Conservation (phyloP, 2,113 vertebrate genomes). For the Nansenia antarctica region DNA sequence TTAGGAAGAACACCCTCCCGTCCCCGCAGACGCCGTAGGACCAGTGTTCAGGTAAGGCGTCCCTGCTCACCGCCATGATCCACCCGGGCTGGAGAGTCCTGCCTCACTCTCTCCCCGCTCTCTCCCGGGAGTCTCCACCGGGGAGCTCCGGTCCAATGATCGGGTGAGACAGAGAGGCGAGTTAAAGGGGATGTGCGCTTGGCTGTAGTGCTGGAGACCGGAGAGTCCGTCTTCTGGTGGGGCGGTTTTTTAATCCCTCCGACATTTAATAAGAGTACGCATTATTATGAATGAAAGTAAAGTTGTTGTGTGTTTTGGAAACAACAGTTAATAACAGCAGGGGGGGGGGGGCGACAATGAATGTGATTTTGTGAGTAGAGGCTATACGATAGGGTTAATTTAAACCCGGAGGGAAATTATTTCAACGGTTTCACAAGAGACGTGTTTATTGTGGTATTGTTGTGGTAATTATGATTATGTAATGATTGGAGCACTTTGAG, state of each 20-base stretch:
- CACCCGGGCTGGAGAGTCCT: slow-evolving; percentile 60
- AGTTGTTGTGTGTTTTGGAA: background rate
- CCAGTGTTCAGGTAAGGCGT: slow-evolving; percentile 87
- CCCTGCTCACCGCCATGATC: slow-evolving; percentile 90
- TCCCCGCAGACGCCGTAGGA: slow-evolving; percentile 88
- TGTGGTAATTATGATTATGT: too few relatives aligned
- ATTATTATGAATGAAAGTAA: too few relatives aligned
- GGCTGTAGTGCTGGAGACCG: too few relatives aligned
- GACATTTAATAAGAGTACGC: slow-evolving; percentile 32
- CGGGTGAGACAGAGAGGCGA: slow-evolving; percentile 33
- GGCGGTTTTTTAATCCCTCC: slow-evolving; percentile 6
- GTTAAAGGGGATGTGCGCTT: slow-evolving; percentile 44
- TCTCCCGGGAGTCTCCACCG: slow-evolving; percentile 58
- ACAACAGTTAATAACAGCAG: background rate
- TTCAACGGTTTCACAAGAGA: slow-evolving; percentile 10
- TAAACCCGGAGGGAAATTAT: background rate
- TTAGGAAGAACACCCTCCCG: slow-evolving; percentile 91
- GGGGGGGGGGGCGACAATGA: too few relatives aligned
- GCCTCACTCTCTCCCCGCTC: slow-evolving; percentile 48
- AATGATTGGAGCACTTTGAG: too few relatives aligned
- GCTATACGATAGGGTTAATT: too few relatives aligned
- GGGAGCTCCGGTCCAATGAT: slow-evolving; percentile 48
- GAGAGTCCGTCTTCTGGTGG: background rate
- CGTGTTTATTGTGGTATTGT: slow-evolving; percentile 14
- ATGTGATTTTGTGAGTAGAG: background rate